Conservation (phyloP, 2,797 vertebrate genomes). For the Carcharodon carcharias region DNA sequence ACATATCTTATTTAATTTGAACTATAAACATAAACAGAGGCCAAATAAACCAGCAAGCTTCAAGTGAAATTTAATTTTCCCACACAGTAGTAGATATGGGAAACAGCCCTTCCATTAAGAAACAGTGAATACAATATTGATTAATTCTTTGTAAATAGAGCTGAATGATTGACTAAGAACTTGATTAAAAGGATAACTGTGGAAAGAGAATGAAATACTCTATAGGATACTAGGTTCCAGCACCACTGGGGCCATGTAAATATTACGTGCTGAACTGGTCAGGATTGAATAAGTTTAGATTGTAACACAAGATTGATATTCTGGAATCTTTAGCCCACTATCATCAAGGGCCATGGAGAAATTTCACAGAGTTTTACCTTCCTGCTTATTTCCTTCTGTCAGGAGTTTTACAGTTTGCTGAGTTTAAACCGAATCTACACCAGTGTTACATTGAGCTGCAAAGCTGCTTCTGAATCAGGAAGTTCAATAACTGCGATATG, state of each 20-base stretch:
- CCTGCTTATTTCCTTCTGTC: neutral
- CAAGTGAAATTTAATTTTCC: neutral
- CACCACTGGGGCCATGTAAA: neutral
- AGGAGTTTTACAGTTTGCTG: neutral
- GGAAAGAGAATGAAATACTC: neutral
- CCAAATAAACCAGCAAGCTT: neutral
- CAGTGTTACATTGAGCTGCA: neutral
- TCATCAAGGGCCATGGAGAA: neutral
- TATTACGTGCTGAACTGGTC: neutral
- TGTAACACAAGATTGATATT: neutral
- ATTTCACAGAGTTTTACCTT: neutral
- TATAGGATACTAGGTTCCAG: neutral
- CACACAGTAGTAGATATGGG: neutral
- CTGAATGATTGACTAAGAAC: constrained; percentile 13
- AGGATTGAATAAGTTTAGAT: neutral
- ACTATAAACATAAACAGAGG: neutral
- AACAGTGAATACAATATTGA: neutral
- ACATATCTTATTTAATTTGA: neutral
- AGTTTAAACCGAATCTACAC: neutral
- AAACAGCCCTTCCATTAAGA: neutral
- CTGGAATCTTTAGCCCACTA: neutral
- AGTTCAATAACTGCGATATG: neutral
- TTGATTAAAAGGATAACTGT: neutral
- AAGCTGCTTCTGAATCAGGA: neutral
- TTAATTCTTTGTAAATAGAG: constrained; percentile 20